phyloP scores from a whole-genome alignment of 2,888 invertebrate species.

The Acleris emargana region DNA sequence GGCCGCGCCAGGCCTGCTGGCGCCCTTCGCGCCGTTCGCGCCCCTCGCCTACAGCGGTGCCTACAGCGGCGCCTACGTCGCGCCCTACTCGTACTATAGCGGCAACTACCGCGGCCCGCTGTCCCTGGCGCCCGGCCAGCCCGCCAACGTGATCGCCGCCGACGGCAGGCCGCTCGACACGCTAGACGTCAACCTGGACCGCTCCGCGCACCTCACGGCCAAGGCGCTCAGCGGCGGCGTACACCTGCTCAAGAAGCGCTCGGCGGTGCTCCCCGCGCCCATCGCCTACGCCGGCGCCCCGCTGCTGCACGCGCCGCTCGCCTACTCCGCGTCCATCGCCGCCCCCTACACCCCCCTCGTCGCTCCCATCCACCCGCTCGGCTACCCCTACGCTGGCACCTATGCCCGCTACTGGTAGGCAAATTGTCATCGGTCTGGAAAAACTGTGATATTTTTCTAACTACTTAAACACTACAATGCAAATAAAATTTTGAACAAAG shows the following conservation, averaged over 20 bases:
- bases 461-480: conserved; percentile 5
- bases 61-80: conserved; percentile 52
- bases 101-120: conserved; percentile 70
- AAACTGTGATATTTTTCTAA: conserved; percentile 26
- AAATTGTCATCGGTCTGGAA: not conserved
- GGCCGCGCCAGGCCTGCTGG: conserved; percentile 68
- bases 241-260: conserved; percentile 63
- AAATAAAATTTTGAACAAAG: conserved; percentile 44
- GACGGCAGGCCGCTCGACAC: conserved; percentile 77
- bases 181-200: conserved; percentile 74
- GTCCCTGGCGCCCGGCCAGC: conserved; percentile 74
- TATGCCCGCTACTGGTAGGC: conserved; percentile 41
- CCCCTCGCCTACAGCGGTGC: conserved; percentile 46
- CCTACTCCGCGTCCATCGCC: conserved; percentile 46
- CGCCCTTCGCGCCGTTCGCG: conserved; percentile 39
- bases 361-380: conserved; percentile 47
- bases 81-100: conserved; percentile 47
- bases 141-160: conserved; percentile 69
- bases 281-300: too few species aligned
- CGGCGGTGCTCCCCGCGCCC: conserved; percentile 27
- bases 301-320: conserved; percentile 35
- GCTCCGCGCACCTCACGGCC: conserved; percentile 69
- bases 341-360: conserved; percentile 38
- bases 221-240: conserved; percentile 59
- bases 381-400: conserved; percentile 57